Base-by-base conservation (phyloP, 1,140 invertebrate species). In the Papilio helenus region DNA sequence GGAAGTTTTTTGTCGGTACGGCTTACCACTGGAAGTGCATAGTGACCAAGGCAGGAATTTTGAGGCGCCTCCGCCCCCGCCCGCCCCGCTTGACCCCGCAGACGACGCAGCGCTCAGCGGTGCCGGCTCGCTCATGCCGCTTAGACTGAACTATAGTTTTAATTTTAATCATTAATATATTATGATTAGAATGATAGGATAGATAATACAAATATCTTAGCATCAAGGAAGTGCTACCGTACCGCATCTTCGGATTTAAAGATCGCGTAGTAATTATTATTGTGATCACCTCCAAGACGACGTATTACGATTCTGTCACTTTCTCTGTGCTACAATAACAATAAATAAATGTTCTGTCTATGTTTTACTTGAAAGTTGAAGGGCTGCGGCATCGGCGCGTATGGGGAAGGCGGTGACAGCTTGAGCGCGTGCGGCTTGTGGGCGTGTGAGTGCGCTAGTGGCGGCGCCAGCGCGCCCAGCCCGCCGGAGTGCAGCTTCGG, bases 401-500 rank as follows among this genome's bases (percentile, higher is more conserved):
- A 95, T 68, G 85, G 93, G 79, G 88, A 95, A 12, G 86, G 92
- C 78, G 93, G 92, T 5, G 92, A 93, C 42, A 94, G 86, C 83
- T 95, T 95, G 42, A 95, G 84, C 4, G 93, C 90, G 77, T 95
- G 95, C 10, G 94, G 94, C 58, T 95, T 95, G 82, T 93, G 92
- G 18, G 92, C 87, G 83, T 92, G 91, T 16, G 82, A 82, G 14
- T 88, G 85, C 23, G 86, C 26, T 26, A 68, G 82, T 7, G 90
- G 93, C 44, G 94, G 93, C 34, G 88, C 92, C 71, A 92, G 89
- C 8, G 87, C 86, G 18, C 86, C 87, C 44, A 93, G 82, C 5
- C 87, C 80, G 20, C 89, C 85, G 39, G 88, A 92, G 82, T 95
- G 96, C 49, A 96, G 87, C 88, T 97, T 99, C 0, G 98, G 98